These are phyloP conservation scores for Drosophila teissieri DNA, from an alignment of 1,140 invertebrate genomes.

Conservation along the genomic window DNA sequence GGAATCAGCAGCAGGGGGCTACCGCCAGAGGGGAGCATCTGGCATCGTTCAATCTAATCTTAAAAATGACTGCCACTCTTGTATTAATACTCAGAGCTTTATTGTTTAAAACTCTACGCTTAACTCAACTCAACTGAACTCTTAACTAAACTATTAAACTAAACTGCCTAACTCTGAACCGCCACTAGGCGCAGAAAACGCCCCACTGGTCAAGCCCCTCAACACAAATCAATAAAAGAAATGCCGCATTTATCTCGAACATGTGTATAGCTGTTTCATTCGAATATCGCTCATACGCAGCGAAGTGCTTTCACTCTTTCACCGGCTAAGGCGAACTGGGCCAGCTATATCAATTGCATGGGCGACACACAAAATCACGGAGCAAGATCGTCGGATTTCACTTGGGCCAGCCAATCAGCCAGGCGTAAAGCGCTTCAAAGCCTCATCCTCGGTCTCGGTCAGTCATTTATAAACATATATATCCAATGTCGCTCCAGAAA, in stretches of 20 bases:
- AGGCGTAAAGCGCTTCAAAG: slow-evolving; percentile 43
- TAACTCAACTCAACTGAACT: slow-evolving; percentile 22
- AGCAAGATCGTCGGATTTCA: slow-evolving; percentile 48
- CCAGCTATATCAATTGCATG: slow-evolving; percentile 80
- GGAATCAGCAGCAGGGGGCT: slow-evolving; percentile 16
- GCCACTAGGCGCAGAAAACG: slow-evolving; percentile 18
- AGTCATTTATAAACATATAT: slow-evolving; percentile 16
- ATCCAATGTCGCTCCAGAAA: slow-evolving; percentile 71
- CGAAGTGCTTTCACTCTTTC: slow-evolving; percentile 79
- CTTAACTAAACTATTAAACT: slow-evolving; percentile 36
- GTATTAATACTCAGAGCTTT: slow-evolving; percentile 76
- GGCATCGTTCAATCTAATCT: slow-evolving; percentile 37
- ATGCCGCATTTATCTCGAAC: slow-evolving; percentile 73
- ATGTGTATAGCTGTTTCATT: slow-evolving; percentile 14
- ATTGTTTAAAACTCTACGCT: slow-evolving; percentile 51
- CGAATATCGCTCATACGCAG: slow-evolving; percentile 69
- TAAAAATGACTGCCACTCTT: slow-evolving; percentile 60
- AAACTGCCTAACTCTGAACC: slow-evolving; percentile 40
- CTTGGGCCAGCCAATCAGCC: slow-evolving; percentile 40
- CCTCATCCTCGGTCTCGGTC: slow-evolving; percentile 26
- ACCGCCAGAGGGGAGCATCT: slow-evolving; percentile 9
- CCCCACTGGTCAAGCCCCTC: slow-evolving; percentile 9
- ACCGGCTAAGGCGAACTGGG: slow-evolving; percentile 68
- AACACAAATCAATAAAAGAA: slow-evolving; percentile 42
- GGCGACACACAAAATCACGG: slow-evolving; percentile 79